These are phyloP conservation scores for Chaetoderma sp. DNA, from an alignment of 2,888 invertebrate species.

Conservation along the genomic window DNA sequence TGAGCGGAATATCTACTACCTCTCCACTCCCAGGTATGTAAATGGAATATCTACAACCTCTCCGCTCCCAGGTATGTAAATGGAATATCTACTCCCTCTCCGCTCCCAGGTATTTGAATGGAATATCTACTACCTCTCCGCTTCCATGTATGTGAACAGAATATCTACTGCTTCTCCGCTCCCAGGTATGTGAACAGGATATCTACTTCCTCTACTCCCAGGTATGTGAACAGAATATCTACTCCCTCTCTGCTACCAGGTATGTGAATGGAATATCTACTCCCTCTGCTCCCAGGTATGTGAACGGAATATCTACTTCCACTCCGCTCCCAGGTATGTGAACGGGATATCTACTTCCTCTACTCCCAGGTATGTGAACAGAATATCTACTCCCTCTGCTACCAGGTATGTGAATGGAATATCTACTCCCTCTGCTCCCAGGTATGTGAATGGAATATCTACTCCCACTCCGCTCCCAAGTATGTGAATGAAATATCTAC, in stretches of 20 bases:
- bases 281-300: constrained; percentile 92
- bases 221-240: too few relatives aligned
- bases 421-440: constrained; percentile 96
- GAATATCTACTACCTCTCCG: constrained; percentile 91
- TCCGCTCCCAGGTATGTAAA: constrained; percentile 86
- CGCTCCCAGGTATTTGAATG: constrained; percentile 85
- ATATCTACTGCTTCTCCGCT: neutral
- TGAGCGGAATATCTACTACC: constrained; percentile 89
- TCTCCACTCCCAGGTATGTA: constrained; percentile 88
- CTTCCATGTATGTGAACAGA: constrained; percentile 84
- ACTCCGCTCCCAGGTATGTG: constrained; percentile 88
- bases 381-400: too few relatives aligned
- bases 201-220: neutral
- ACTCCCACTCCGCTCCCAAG: constrained; percentile 94
- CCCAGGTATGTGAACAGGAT: too few relatives aligned
- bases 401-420: constrained; percentile 83
- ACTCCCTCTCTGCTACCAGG: too few relatives aligned
- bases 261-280: too few relatives aligned
- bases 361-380: constrained; percentile 85
- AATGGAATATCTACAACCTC: constrained; percentile 89
- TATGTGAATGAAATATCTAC: constrained; percentile 82
- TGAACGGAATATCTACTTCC: constrained; percentile 86
- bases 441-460: constrained; percentile 83
- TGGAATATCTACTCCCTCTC: constrained; percentile 92
- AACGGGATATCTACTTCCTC: constrained; percentile 89